phyloP scores from a whole-genome alignment of 2,888 invertebrate genomes.

The Kryphioiulus occultus region DNA sequence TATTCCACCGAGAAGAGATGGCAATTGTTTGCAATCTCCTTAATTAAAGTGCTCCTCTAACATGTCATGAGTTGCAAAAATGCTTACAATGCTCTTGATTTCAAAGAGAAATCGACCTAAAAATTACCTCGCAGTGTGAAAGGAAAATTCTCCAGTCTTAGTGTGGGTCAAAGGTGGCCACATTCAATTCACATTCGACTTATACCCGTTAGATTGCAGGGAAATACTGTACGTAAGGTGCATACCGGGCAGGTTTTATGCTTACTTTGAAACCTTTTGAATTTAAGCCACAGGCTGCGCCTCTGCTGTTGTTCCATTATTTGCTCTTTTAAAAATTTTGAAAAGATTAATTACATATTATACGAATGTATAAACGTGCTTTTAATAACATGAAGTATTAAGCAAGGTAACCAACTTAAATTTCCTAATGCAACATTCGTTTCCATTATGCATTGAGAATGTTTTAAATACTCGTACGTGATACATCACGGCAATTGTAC shows the following conservation, averaged over 20 bases:
- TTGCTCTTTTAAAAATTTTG: not conserved
- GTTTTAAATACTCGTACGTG: no score
- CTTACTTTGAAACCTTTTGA: not conserved
- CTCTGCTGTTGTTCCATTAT: not conserved
- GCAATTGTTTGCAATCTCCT: not conserved
- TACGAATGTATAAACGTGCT: not conserved
- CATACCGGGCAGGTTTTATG: not conserved
- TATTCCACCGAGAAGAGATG: not conserved
- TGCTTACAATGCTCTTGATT: not conserved
- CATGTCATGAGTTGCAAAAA: constrained; percentile 9
- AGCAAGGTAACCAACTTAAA: not conserved
- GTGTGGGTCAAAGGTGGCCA: not conserved
- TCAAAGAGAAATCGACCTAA: constrained; percentile 36
- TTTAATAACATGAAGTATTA: not conserved
- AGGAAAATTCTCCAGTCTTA: not conserved
- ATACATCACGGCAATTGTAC: no score
- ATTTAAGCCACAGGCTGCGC: not conserved
- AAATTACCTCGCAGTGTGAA: not conserved
- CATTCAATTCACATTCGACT: constrained; percentile 4
- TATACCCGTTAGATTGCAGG: not conserved
- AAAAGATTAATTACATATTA: not conserved
- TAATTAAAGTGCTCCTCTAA: not conserved
- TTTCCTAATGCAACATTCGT: not conserved
- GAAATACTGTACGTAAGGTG: no score
- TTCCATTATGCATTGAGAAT: not conserved